These are phyloP conservation scores for Prinia subflava DNA, from an alignment of 2,113 vertebrate species.

Conservation along the genomic window DNA sequence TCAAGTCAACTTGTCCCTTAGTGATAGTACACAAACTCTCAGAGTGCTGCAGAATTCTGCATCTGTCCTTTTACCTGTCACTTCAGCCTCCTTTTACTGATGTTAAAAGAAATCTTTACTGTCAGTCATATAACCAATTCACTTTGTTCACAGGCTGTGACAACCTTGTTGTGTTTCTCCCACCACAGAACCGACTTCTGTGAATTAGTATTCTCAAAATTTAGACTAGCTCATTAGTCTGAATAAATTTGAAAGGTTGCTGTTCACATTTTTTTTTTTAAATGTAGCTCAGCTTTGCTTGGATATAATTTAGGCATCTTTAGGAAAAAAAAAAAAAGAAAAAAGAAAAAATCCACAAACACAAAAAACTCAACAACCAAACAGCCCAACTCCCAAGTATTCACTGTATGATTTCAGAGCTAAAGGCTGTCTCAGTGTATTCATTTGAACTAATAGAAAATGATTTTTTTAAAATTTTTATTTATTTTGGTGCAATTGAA, in stretches of 20 bases:
- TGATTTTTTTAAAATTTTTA: background rate
- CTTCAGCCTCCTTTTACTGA: conserved; percentile 87
- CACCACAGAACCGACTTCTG: conserved; percentile 63
- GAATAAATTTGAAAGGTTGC: conserved; percentile 92
- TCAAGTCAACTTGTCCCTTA: conserved; percentile 71
- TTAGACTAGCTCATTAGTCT: conserved; percentile 95
- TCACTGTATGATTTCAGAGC: conserved; percentile 48
- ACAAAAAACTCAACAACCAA: background rate
- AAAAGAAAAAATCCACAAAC: background rate
- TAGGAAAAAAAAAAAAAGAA: background rate
- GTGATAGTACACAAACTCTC: conserved; percentile 80
- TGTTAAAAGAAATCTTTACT: conserved; percentile 99
- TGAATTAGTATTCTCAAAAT: conserved; percentile 87
- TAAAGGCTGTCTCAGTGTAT: conserved; percentile 21
- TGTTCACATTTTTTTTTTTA: conserved; percentile 58
- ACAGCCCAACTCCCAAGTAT: conserved; percentile 13
- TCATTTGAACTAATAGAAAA: background rate
- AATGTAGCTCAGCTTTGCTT: conserved; percentile 63
- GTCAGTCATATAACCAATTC: conserved; percentile 96
- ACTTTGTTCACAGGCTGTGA: conserved; percentile 96
- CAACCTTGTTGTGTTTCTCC: conserved; percentile 84
- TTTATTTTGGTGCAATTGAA: background rate
- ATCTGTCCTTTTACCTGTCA: conserved; percentile 90
- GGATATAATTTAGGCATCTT: conserved; percentile 71
- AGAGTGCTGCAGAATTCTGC: conserved; percentile 79